Evolutionary conservation across 2,113 vertebrate species (phyloP).

Genomic region (Bothrops jararaca): DNA sequence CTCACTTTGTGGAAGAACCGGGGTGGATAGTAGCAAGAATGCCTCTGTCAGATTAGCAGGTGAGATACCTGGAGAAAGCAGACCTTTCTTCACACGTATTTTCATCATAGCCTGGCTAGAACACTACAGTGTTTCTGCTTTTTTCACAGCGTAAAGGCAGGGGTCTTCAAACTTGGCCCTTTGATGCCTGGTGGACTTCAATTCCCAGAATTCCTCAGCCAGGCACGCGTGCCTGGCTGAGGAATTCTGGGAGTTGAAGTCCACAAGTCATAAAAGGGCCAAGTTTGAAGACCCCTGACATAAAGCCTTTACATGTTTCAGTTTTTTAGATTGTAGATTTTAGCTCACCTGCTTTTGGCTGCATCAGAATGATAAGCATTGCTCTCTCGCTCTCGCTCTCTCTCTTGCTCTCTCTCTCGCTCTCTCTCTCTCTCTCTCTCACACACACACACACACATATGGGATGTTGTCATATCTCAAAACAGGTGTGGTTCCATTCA

Average conservation of each 20-base stretch:
- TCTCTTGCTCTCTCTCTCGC: too few relatives aligned
- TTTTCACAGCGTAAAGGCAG: background rate
- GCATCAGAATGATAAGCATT: background rate
- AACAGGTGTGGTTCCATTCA: background rate
- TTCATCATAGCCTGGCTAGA: background rate
- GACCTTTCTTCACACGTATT: background rate
- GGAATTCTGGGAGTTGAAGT: too few relatives aligned
- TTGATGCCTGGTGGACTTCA: too few relatives aligned
- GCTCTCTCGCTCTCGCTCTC: background rate
- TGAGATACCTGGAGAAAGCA: background rate
- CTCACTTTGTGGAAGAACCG: background rate
- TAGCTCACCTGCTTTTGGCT: background rate
- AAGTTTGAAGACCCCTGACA: too few relatives aligned
- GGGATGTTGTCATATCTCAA: background rate
- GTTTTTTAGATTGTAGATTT: background rate
- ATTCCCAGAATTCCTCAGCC: too few relatives aligned
- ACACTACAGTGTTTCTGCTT: background rate
- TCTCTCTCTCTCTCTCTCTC: too few relatives aligned
- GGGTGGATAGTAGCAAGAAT: background rate
- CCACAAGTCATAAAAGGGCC: too few relatives aligned
- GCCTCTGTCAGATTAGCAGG: background rate
- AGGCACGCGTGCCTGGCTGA: too few relatives aligned
- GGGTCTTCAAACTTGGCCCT: too few relatives aligned
- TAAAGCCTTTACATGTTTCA: background rate
- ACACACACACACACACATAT: too few relatives aligned